phyloP scores from a whole-genome alignment of 2,113 vertebrate genomes.

The Theropithecus gelada region DNA sequence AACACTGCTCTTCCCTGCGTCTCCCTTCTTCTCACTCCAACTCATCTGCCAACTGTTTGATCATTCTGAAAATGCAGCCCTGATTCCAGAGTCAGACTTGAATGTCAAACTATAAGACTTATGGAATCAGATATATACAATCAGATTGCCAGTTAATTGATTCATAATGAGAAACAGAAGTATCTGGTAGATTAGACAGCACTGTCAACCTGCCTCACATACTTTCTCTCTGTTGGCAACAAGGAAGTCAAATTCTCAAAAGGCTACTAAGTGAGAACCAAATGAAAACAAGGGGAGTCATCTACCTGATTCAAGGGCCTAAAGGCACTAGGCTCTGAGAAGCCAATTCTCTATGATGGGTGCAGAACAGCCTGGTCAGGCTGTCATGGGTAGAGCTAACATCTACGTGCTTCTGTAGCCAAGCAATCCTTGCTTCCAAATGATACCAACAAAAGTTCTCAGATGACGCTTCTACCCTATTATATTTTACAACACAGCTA shows the following conservation, averaged over 20 bases:
- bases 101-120: neutral
- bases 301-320: neutral
- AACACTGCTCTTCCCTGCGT: neutral
- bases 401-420: neutral
- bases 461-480: neutral
- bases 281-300: neutral
- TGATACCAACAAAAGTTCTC: neutral
- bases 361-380: neutral
- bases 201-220: neutral
- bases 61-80: neutral
- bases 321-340: neutral
- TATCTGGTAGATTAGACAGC: neutral
- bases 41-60: neutral
- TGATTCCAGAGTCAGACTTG: neutral
- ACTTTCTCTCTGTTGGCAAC: neutral
- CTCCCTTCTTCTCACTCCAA: neutral
- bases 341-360: neutral
- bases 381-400: neutral
- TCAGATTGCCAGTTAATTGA: neutral
- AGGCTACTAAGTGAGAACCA: neutral
- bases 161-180: neutral
- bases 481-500: neutral
- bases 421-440: neutral
- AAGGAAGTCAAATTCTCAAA: neutral
- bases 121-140: neutral